Conservation (phyloP, 2,888 invertebrate genomes). For the Dicyrtoma fusca region DNA sequence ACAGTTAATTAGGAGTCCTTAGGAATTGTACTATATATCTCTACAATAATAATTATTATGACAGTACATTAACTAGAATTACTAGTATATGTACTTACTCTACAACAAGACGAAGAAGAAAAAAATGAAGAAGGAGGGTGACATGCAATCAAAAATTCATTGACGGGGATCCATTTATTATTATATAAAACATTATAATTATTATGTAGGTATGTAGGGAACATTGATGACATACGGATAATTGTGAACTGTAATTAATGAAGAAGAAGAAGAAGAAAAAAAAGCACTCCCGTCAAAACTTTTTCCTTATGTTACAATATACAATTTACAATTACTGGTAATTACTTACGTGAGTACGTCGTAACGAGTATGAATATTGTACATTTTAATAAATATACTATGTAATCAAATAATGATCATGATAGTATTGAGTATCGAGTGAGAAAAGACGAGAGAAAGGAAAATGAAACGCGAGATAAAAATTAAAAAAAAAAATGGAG, state of each 20-base stretch:
- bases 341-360: no score
- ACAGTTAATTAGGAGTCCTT: not conserved
- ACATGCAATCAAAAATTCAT: constrained; percentile 26
- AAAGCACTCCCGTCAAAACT: constrained; percentile 19
- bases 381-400: not conserved
- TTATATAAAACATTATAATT: not conserved
- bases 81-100: not conserved
- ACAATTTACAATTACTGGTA: no score
- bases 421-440: constrained; percentile 8
- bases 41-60: not conserved
- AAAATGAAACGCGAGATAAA: constrained; percentile 14
- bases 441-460: constrained; percentile 1
- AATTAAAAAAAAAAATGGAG: constrained; percentile 12
- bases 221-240: constrained; percentile 6
- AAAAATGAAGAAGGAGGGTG: constrained; percentile 15
- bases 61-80: not conserved
- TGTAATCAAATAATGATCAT: constrained; percentile 7
- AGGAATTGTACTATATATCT: not conserved
- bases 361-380: not conserved
- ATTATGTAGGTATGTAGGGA: not conserved
- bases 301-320: no score
- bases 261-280: not conserved
- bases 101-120: not conserved
- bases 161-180: constrained; percentile 24
- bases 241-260: no score